Evolutionary conservation across 2,888 invertebrate genomes (phyloP), one percentile per base, ranked within the genome.

Genomic region (Tridacna gigas): DNA sequence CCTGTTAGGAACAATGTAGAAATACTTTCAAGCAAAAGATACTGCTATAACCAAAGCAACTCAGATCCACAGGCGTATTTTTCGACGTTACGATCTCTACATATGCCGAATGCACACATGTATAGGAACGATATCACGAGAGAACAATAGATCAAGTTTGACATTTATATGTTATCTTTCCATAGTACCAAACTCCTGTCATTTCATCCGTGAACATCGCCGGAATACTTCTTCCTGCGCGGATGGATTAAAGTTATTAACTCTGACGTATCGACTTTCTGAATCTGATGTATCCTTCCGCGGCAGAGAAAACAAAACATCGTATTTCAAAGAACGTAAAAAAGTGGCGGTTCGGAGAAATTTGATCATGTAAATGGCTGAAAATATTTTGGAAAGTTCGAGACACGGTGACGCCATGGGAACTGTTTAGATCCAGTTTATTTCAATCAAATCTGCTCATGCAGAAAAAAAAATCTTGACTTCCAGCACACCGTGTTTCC

Each of bases 211-310:
- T 79, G 69, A 83, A 84, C 71, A 82, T 79, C 84, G 65, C 77
- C 67, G 66, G 65, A 84, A 80, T 77, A 67, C 79, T 83, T 81
- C 74, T 74, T 71, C 71, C 71, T 71, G 48, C 74, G 69, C 76
- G 81, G 75, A 84, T 78, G 87, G 87, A 87, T 87, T 87, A 84
- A 61, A 80, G 82, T 84, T 84, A 84, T 84, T 84, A 80, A 73
- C 77, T 60, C 74, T 74, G 84, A 84, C 87, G 78, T 87, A 87
- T 87, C 87, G 65, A 20, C 78, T 87, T 87, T 80, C 87, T 71
- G 74, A 79, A 87, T 87, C 87, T 78, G 80, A 77, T 51, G 76
- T 79, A 83, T 75, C 79, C 82, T 76, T 83, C 82, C 79, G 79
- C 82, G 63, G 20, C 28, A 18, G 63, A 28, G 45, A 56, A 26